Evolutionary conservation across 2,888 invertebrate genomes (phyloP), one percentile per base, ranked within the genome.

Genomic region (Amphiduros pacificus): DNA sequence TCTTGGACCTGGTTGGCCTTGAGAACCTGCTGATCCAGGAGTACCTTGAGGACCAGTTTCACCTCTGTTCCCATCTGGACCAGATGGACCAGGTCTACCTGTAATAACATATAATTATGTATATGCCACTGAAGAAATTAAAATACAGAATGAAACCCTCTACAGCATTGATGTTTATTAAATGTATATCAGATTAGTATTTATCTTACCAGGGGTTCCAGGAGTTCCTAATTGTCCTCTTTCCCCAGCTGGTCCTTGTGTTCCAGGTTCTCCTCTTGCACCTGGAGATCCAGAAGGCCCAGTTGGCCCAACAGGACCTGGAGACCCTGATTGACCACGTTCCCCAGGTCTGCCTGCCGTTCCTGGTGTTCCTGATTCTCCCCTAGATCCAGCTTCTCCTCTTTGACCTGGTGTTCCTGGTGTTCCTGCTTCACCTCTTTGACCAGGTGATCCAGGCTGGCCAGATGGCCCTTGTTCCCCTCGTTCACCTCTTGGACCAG

Each of bases 41-140:
- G 29, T 36, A 24, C 63, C 60, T 36, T 17, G 29, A 28, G 29
- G 20, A 29, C 54, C 54, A 31, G 53, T 26, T 20, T 53, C 59
- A 24, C 63, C 60, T 50, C 55, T 4, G 48, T 28, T 14, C 31
- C 53, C 51, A 24, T 22, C 6, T 6, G 51, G 58, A 22, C 66
- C 66, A 44, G 55, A n/a, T 0, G 63, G 24, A 2, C 67, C 67
- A 59, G 54, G 26, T 26, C 56, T 26, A 29, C 69, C 77, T 6
- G 68, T 55, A 20, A 70, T 67, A 28, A 76, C 75, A 11, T 87
- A 52, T 5, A 27, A 31, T 36, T 24, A 51, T n/a, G 11, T 26
- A 24, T 22, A 17, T 24, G 24, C 17, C 6, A 27, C 5, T 6
- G 26, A 6, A 4, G 24, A 6, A 3, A 11, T 24, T 51, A 51